Base-by-base conservation (phyloP, 2,888 invertebrate species). In the Dolomedes plantarius region DNA sequence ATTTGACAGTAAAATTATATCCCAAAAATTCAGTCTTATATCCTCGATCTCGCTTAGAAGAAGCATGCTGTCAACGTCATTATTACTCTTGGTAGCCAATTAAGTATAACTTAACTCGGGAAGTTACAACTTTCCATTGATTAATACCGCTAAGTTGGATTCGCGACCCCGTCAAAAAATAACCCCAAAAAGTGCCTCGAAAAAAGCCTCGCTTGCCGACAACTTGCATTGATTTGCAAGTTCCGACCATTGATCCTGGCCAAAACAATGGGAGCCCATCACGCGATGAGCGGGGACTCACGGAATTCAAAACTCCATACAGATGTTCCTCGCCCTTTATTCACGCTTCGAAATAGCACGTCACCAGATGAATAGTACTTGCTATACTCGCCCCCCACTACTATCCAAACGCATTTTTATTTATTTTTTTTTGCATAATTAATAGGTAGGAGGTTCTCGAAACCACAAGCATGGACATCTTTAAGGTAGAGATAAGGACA, bases 171-270 rank as follows among this genome's bases (percentile, higher is more conserved):
- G 5, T 11, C 36, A 11, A 46, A 46, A 46, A 56, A 23, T 46
- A 46, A 46, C 13, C 41, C 13, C 19, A 56, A 56, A 46, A 36
- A n/a, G 16, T 16, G 46, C 2, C 46, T 46, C n/a, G 2, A 11
- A 16, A 46, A 46, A 46, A 9, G 16, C 2, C 46, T 16, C n/a
- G 2, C 7, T 16, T 16, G 56, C 56, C 23, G 56, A 56, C 56
- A 56, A 56, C 56, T 32, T 36, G 67, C 32, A 67, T 32, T 36
- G 67, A 67, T 67, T 67, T 67, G 19, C 67, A 67, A 31, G 32
- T 32, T 6, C 19, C 32, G 32, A 56, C 19, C 67, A 67, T 67
- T 36, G 67, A 67, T 67, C 67, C 3, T n/a, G 19, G 36, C n/a
- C 19, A 32, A 67, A 36, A 67, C 67, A 67, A 67, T 67, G 67